Evolutionary conservation across 2,113 vertebrate species (phyloP), one percentile per base, ranked within the genome.

Genomic region (Nannobrachium achirus): DNA sequence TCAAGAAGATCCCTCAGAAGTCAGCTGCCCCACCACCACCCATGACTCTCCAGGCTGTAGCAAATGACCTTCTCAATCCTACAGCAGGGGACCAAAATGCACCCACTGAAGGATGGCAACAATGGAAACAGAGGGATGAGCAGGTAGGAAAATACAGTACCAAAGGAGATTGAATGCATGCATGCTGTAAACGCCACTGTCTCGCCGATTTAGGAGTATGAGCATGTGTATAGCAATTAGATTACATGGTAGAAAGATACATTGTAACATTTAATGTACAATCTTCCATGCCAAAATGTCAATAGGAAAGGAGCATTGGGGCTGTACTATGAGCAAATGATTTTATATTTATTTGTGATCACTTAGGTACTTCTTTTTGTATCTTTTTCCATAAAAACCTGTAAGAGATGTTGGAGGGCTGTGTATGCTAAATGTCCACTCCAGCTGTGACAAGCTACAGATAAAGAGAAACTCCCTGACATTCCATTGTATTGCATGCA

Each of bases 1-100:
- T 98, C 86, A 97, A 94, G 91, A 98, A 97, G 92, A 93, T 97
- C 86, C 95, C 95, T 59, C 95, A 95, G 81, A 98, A 96, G 79
- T 94, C 94, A 0, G 90, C 91, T 3, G 87, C 80, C 14, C 84
- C 86, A 0, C 58, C 86, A 1, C 69, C 89, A 0, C 40, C 45
- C 1, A 46, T 86, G 68, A 89, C 89, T 0, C 74, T 92, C 65
- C 92, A 90, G 73, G 84, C 89, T 0, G 81, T 93, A 79, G 94
- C 94, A 11, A 87, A 79, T 65, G 95, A 96, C 15, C 92, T 95
- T 74, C 81, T 93, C 19, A 81, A 70, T 50, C 86, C 92, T 10
- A 57, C 74, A 7, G 9, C 86, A 44, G 76, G 58, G 41, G 89
- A 89, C 33, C 92, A 91, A 16, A 68, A 64, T 15, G 73, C 79